Evolutionary conservation across 2,888 invertebrate genomes (phyloP).

Genomic region (Cacoxenus indagator): DNA sequence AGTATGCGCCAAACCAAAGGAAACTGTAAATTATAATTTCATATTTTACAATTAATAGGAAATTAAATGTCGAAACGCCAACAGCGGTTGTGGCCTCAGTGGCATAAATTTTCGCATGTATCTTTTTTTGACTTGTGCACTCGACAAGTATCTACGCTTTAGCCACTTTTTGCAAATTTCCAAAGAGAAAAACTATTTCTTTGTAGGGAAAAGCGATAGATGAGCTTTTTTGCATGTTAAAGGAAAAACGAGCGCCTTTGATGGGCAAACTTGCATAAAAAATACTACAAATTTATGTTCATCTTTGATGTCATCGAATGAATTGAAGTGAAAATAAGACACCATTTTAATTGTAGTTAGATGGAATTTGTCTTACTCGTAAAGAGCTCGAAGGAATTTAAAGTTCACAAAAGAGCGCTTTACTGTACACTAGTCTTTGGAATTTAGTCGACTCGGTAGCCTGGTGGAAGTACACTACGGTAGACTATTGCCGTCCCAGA

Average conservation of each 20-base stretch:
- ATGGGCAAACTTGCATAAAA: background rate
- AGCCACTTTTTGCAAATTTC: background rate
- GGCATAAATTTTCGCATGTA: constrained; percentile 19
- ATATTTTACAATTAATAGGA: constrained; percentile 67
- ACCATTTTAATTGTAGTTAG: background rate
- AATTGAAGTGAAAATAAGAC: background rate
- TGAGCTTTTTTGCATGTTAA: constrained; percentile 7
- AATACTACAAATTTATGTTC: background rate
- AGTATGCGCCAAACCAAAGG: constrained; percentile 26
- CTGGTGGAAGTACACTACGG: too few relatives aligned
- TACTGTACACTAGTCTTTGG: too few relatives aligned
- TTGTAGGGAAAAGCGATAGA: background rate
- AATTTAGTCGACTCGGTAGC: too few relatives aligned
- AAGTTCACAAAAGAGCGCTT: too few relatives aligned
- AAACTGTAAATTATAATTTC: constrained; percentile 68
- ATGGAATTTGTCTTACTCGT: too few relatives aligned
- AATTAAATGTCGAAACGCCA: constrained; percentile 47
- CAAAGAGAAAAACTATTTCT: constrained; percentile 10
- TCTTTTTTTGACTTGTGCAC: background rate
- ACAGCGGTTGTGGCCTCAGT: constrained; percentile 20
- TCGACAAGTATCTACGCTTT: background rate
- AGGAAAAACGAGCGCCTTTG: background rate
- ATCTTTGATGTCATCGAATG: background rate
- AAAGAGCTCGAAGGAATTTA: too few relatives aligned
- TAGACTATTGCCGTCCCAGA: too few relatives aligned